These are phyloP conservation scores for Bombus impatiens DNA, from an alignment of 1,140 invertebrate genomes.

Conservation along the genomic window DNA sequence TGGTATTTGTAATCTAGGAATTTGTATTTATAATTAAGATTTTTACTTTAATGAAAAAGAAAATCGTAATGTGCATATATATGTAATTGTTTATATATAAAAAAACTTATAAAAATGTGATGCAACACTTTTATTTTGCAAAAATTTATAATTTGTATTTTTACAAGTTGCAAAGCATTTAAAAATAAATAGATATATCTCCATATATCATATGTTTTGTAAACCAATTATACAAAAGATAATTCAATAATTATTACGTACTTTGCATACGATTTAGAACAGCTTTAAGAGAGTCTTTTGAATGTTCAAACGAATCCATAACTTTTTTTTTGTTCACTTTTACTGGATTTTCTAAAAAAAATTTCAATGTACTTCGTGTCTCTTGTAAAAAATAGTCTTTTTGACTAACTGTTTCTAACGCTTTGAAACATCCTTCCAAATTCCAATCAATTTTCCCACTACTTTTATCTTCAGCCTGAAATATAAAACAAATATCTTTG, in stretches of 20 bases:
- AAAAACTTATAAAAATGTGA: slow-evolving; percentile 6
- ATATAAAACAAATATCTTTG: slow-evolving; percentile 30
- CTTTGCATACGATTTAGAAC: slow-evolving; percentile 64
- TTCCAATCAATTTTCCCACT: slow-evolving; percentile 83
- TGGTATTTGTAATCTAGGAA: neutral
- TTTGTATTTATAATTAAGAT: neutral
- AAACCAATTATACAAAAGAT: slow-evolving; percentile 18
- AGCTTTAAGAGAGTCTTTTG: slow-evolving; percentile 75
- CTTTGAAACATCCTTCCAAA: slow-evolving; percentile 84
- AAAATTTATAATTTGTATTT: slow-evolving; percentile 33
- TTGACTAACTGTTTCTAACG: slow-evolving; percentile 82
- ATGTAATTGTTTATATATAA: neutral
- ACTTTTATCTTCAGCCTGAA: slow-evolving; percentile 84
- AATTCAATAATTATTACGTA: slow-evolving; percentile 65
- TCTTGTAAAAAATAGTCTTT: slow-evolving; percentile 82
- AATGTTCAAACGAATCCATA: slow-evolving; percentile 75
- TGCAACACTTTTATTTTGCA: slow-evolving; percentile 30
- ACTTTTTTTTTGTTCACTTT: slow-evolving; percentile 68
- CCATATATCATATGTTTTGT: slow-evolving; percentile 20
- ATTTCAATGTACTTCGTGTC: slow-evolving; percentile 83
- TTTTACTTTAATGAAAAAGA: neutral
- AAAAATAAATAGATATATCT: slow-evolving; percentile 62
- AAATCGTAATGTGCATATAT: neutral
- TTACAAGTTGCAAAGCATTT: slow-evolving; percentile 39
- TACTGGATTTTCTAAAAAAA: slow-evolving; percentile 83